A percentile compares a stretch with the other conserved stretches of the same genome.
Evolutionary conservation across 2,797 vertebrate species (phyloP).

Genomic region (Cynopterus sphinx): DNA sequence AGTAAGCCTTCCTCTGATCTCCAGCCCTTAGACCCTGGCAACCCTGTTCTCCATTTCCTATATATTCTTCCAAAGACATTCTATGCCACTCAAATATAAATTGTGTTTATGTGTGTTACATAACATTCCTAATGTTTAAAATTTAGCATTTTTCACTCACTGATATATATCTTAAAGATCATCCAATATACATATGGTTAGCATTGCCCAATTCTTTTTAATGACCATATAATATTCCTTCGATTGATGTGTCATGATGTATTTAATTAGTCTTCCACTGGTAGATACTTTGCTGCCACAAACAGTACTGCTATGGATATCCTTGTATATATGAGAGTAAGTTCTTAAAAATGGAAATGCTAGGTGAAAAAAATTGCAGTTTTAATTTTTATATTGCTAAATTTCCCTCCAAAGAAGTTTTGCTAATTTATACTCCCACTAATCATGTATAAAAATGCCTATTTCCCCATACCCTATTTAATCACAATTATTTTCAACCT

Average conservation of each 20-base stretch:
- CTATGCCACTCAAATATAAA: background rate
- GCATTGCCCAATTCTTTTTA: background rate
- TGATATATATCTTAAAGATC: background rate
- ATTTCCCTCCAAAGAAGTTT: background rate
- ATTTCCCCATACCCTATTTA: background rate
- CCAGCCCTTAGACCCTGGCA: background rate
- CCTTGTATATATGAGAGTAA: background rate
- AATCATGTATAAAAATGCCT: background rate
- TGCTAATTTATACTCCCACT: background rate
- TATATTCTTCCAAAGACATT: background rate
- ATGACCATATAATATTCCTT: background rate
- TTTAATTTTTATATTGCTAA: constrained; percentile 10
- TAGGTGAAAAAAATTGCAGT: background rate
- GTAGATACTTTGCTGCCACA: background rate
- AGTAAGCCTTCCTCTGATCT: constrained; percentile 1
- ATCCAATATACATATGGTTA: background rate
- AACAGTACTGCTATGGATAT: background rate
- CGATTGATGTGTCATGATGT: background rate
- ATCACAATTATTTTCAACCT: background rate
- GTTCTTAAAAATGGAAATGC: background rate
- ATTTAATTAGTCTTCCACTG: background rate
- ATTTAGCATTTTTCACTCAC: background rate
- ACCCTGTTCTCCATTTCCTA: background rate
- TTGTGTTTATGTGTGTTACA: background rate
- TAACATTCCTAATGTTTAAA: background rate